A percentile compares a stretch with the other conserved stretches of the same genome.
Evolutionary conservation across 2,113 vertebrate genomes (phyloP).

Genomic region (Gobius niger): DNA sequence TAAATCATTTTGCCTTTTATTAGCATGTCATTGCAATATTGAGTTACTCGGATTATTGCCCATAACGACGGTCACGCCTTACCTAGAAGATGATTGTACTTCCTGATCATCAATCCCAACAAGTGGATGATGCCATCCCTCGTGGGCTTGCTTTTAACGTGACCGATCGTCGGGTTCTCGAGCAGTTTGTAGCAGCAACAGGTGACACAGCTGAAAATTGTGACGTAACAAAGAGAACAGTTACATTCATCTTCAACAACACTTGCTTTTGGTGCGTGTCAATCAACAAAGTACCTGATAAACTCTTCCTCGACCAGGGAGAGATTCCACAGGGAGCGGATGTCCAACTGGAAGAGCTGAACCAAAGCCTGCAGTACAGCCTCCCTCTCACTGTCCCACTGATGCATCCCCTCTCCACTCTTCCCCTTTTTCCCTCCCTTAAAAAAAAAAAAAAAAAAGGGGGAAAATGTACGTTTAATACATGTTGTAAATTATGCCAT

Average conservation of each 20-base stretch:
- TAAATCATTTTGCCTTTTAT: no score
- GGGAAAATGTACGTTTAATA: background rate
- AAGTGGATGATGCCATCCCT: conserved; percentile 84
- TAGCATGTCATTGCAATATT: no score
- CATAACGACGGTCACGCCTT: conserved; percentile 48
- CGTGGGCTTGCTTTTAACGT: conserved; percentile 84
- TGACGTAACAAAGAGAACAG: background rate
- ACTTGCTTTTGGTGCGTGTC: background rate
- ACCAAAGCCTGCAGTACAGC: conserved; percentile 79
- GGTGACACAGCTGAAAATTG: conserved; percentile 82
- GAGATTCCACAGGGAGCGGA: conserved; percentile 86
- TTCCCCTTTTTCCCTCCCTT: conserved; percentile 85
- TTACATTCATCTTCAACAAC: background rate
- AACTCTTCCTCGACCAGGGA: conserved; percentile 91
- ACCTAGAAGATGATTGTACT: conserved; percentile 90
- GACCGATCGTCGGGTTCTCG: conserved; percentile 86
- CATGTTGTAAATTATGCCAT: background rate
- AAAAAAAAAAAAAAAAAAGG: background rate
- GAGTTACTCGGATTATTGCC: no score
- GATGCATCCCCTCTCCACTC: conserved; percentile 63
- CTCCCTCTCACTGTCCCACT: conserved; percentile 89
- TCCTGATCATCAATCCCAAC: conserved; percentile 84
- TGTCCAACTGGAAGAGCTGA: conserved; percentile 90
- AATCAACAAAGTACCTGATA: conserved; percentile 77
- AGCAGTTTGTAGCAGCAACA: conserved; percentile 91